phyloP scores from a whole-genome alignment of 37 sponge, comb jelly and placozoan species.

The Halisarca cf. caerulea region DNA sequence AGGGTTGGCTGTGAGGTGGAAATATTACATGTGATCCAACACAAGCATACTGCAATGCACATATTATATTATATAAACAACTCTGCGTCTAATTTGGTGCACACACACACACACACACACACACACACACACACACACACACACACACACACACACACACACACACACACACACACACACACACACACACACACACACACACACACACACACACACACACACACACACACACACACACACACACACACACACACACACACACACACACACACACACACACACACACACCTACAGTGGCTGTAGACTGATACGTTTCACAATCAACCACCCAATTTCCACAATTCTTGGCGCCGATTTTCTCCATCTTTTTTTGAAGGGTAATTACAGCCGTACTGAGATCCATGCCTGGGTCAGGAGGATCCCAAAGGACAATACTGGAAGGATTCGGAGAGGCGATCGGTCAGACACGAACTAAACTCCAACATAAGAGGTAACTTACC shows the following conservation, averaged over 20 bases:
- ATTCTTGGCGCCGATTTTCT: conserved; percentile 35
- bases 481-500: conserved; percentile 25
- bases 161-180: no score
- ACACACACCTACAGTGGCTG: conserved; percentile 34
- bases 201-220: no score
- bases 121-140: no score
- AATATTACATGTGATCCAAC: neutral
- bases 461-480: neutral
- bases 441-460: neutral
- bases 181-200: no score
- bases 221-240: no score
- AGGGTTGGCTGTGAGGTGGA: conserved; percentile 6
- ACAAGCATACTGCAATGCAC: no score
- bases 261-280: neutral
- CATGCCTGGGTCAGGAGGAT: conserved; percentile 51
- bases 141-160: no score
- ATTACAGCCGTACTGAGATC: conserved; percentile 49
- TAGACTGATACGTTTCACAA: conserved; percentile 67
- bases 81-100: no score
- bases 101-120: no score
- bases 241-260: no score
- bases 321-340: conserved; percentile 58
- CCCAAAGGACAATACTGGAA: conserved; percentile 63
- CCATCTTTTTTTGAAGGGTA: conserved; percentile 52
- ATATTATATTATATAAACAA: no score